Percentiles rank a stretch among this genome's conserved stretches.
Evolutionary conservation across 2,888 invertebrate genomes (phyloP).

Genomic region (Philhelius pedissequus): DNA sequence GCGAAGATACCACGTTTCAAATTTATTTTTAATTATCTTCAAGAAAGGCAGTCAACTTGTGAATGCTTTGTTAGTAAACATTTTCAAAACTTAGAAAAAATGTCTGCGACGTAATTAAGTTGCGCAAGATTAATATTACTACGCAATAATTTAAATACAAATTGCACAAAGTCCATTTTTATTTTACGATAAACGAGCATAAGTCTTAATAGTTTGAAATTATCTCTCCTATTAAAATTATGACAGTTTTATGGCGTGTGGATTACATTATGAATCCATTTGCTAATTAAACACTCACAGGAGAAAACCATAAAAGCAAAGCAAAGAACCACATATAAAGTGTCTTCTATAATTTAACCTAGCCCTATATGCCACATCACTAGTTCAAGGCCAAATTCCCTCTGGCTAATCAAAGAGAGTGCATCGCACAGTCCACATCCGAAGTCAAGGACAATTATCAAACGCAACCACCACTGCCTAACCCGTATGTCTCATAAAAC

Average conservation of each 20-base stretch:
- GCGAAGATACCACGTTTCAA: too few species aligned
- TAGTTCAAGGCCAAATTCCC: conserved; percentile 64
- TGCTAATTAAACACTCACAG: background rate
- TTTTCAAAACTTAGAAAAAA: too few species aligned
- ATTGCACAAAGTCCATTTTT: too few species aligned
- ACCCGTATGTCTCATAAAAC: conserved; percentile 59
- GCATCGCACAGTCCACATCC: conserved; percentile 24
- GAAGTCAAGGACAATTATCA: conserved; percentile 51
- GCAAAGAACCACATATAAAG: too few species aligned
- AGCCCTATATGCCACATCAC: conserved; percentile 35
- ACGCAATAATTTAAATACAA: too few species aligned
- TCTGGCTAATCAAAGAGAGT: conserved; percentile 45
- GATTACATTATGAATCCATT: background rate
- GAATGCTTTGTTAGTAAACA: too few species aligned
- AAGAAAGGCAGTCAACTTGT: too few species aligned
- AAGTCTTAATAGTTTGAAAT: background rate
- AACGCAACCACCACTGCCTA: conserved; percentile 15
- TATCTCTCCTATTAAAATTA: background rate
- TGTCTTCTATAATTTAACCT: background rate
- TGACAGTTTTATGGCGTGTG: background rate
- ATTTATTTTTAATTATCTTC: too few species aligned
- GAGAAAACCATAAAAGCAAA: background rate
- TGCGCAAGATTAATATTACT: too few species aligned
- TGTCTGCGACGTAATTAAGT: too few species aligned
- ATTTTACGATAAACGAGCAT: background rate